Evolutionary conservation across 2,888 invertebrate species (phyloP), one percentile per base, ranked within the genome.

Genomic region (Ornithoptera priamus): DNA sequence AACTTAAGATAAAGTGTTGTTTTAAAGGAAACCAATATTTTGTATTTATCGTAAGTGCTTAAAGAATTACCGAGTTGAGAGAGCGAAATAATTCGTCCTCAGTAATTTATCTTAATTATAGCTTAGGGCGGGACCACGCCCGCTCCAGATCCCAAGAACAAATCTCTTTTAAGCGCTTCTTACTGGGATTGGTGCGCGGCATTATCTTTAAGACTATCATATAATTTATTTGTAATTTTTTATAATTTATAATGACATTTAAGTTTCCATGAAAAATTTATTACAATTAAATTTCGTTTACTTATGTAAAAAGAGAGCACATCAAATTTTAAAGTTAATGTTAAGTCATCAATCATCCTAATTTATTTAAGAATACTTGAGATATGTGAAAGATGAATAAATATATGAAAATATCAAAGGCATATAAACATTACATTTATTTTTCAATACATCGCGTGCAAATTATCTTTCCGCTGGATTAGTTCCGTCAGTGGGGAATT

Each of bases 91-190:
- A 69, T 65, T 65, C 61, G 64, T 65, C 65, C 42, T n/a, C 39
- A 10, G 65, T 86, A 85, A 90, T 91, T 89, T 87, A 87, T 91
- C 90, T 89, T 82, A 78, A 85, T 89, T 89, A 91, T 87, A 85
- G 84, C 85, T 78, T 80, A 81, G 81, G 80, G 81, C 79, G 75
- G 73, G 79, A 76, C 82, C 80, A 83, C 90, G 89, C 91, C 91
- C 84, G 85, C 90, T 90, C 87, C 87, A 85, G 88, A 86, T 90
- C 85, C 65, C 56, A 46, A 50, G 65, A 62, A 67, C 65, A 69
- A 69, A 69, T 69, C 69, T 65, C 65, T 65, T 65, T 65, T 62
- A 62, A 65, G 17, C 56, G 61, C 36, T 39, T 39, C 69, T 69
- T 42, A 50, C 36, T 42, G 64, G 15, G 65, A 62, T 65, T 57